Evolutionary conservation across 2,113 vertebrate genomes (phyloP).

Genomic region (Amblyopsis rosae): DNA sequence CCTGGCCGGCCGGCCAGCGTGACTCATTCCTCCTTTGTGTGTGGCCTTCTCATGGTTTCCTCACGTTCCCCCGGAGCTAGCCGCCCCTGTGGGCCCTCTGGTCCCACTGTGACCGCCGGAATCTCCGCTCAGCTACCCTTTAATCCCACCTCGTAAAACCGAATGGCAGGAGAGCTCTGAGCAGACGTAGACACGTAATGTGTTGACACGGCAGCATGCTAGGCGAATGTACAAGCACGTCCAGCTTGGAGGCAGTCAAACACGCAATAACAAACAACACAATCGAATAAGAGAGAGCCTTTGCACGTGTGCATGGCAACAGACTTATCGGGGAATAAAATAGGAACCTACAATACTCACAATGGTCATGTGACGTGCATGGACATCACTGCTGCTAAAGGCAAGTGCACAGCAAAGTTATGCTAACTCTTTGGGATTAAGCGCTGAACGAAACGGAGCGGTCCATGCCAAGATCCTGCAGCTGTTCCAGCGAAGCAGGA

Average conservation of each 20-base stretch:
- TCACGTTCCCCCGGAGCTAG: conserved; percentile 41
- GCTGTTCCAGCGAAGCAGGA: conserved; percentile 63
- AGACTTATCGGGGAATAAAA: background rate
- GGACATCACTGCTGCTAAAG: too few species aligned
- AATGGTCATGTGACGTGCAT: too few species aligned
- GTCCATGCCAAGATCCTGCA: conserved; percentile 62
- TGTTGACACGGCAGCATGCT: conserved; percentile 44
- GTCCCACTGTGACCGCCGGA: conserved; percentile 29
- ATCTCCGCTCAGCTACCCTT: conserved; percentile 40
- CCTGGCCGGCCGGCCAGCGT: conserved; percentile 5
- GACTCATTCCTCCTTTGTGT: conserved; percentile 24
- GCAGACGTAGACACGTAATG: conserved; percentile 46
- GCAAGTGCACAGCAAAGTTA: too few species aligned
- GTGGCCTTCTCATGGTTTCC: conserved; percentile 48
- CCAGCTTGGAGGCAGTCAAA: background rate
- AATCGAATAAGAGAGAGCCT: background rate
- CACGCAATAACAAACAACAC: background rate
- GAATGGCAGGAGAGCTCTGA: conserved; percentile 60
- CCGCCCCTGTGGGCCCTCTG: background rate
- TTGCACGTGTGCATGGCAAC: conserved; percentile 5
- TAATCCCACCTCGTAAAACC: conserved; percentile 64
- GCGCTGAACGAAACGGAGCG: conserved; percentile 23
- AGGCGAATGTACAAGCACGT: conserved; percentile 14
- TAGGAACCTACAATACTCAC: background rate
- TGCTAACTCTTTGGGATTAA: background rate